Evolutionary conservation across 1,140 invertebrate genomes (phyloP), one percentile per base, ranked within the genome.

Genomic region (Nymphalis io): DNA sequence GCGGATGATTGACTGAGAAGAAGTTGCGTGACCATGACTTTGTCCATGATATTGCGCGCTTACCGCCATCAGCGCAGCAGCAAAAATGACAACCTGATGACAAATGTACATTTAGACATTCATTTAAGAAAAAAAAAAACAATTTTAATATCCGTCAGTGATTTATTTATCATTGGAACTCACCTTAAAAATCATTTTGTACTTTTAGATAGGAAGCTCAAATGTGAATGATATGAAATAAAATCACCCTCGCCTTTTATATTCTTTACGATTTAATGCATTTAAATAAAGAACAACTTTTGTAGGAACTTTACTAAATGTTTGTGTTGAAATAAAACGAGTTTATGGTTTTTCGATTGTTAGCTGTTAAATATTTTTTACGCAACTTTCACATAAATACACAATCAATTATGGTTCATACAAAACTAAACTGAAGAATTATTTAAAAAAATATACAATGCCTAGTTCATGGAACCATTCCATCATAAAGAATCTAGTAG

Each of bases 1-100:
- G 10, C 79, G 79, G 38, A 84, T 57, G 53, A 82, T 79, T 57
- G 78, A 84, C 66, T 85, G 85, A 20, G 80, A 84, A 10, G 83
- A 85, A 0, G 78, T 73, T n/a, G 81, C 82, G 15, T 76, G 77
- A 27, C 73, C 73, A 38, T 76, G 66, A 10, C 61, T 18, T 60
- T 70, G 60, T 10, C 33, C 51, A 18, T 72, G 38, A 33, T 63
- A 38, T 20, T 72, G 70, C 15, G 70, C 70, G 38, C 57, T 62
- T 6, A 59, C 70, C 44, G 58, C 59, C 3, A 44, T 40, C 11
- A 72, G 58, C 16, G 58, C 40, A 38, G 48, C 63, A 15, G 53
- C 39, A 4, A 72, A 38, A 55, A 65, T 21, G n/a, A 72, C 6
- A 10, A 72, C 46, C 70, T 72, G 23, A n/a, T 63, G 16, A 67